phyloP scores from a whole-genome alignment of 2,113 vertebrate genomes.

The Tenebrosternarchus preto region DNA sequence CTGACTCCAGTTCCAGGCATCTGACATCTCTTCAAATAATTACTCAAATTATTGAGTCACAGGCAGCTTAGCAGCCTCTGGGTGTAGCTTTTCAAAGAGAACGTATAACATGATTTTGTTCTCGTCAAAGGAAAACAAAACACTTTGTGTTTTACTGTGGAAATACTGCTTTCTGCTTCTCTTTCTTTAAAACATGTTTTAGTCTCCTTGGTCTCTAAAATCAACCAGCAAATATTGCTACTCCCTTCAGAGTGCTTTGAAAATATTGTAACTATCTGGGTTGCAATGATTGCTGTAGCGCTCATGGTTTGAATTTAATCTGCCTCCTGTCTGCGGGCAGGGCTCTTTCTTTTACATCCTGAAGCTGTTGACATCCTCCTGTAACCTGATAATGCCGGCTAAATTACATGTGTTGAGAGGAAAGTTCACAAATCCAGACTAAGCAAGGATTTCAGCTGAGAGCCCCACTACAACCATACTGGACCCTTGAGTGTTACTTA shows the following conservation, averaged over 20 bases:
- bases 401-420: neutral
- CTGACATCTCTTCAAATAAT: slow-evolving; percentile 32
- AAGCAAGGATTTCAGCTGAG: neutral
- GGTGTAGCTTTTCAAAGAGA: slow-evolving; percentile 10
- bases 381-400: neutral
- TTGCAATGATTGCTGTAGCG: neutral
- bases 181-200: slow-evolving; percentile 4
- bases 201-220: neutral
- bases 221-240: neutral
- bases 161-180: slow-evolving; percentile 19
- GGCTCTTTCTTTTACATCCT: neutral
- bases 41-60: slow-evolving; percentile 12
- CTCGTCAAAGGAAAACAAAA: neutral
- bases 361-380: neutral
- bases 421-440: neutral
- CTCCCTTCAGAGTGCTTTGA: neutral
- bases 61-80: neutral
- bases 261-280: neutral
- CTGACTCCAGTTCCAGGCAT: slow-evolving; percentile 26
- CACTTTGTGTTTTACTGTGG: slow-evolving; percentile 2
- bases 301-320: neutral
- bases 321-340: neutral
- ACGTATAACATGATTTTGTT: slow-evolving; percentile 32
- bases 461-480: neutral
- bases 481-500: neutral